phyloP scores from a whole-genome alignment of 2,797 vertebrate genomes.

The Hydrophis major region DNA sequence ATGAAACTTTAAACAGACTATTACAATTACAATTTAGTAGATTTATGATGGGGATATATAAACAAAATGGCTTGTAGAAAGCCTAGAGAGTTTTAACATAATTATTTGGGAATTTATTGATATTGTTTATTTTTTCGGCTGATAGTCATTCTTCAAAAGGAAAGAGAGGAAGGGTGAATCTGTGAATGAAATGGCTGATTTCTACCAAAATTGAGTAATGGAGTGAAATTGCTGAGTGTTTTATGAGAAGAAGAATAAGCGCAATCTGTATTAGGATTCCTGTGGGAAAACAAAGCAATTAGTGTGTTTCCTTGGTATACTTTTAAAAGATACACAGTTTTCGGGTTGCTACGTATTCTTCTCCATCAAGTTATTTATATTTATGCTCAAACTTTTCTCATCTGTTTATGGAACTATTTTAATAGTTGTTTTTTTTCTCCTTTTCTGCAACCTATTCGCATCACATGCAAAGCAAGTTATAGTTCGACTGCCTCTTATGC shows the following conservation, averaged over 20 bases:
- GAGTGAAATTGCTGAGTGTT: background rate
- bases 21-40: background rate
- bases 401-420: background rate
- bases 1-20: background rate
- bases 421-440: background rate
- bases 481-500: background rate
- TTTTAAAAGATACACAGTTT: background rate
- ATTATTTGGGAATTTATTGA: background rate
- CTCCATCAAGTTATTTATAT: background rate
- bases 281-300: background rate
- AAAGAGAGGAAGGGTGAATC: background rate
- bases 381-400: background rate
- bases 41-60: background rate
- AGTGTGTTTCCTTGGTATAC: background rate
- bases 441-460: background rate
- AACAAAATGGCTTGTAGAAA: background rate
- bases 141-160: background rate
- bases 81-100: background rate
- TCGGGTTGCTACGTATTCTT: background rate
- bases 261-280: background rate
- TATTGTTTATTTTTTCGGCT: background rate
- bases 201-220: background rate
- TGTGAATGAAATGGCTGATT: background rate
- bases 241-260: background rate
- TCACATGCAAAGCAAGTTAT: background rate